Evolutionary conservation across 2,797 vertebrate genomes (phyloP).

Genomic region (Pangasius macronema): DNA sequence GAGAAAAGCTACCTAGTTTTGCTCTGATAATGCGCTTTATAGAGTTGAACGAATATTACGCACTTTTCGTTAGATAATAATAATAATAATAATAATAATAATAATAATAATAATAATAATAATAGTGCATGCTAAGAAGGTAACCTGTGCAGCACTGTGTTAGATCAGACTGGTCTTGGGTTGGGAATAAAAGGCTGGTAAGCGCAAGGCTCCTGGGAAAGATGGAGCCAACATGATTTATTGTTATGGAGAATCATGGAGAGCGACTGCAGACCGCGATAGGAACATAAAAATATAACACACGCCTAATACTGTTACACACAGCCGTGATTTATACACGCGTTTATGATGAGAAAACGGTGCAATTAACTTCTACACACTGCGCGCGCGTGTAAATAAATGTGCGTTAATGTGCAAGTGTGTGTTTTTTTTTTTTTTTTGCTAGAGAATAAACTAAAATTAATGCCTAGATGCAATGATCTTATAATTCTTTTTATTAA

Average conservation of each 20-base stretch:
- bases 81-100: slow-evolving; percentile 31
- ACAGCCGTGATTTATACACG: slow-evolving; percentile 75
- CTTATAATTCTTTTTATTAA: background rate
- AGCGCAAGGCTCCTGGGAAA: slow-evolving; percentile 69
- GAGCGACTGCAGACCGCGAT: slow-evolving; percentile 72
- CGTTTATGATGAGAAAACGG: slow-evolving; percentile 77
- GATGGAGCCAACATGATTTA: slow-evolving; percentile 72
- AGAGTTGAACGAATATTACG: background rate
- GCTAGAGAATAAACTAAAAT: background rate
- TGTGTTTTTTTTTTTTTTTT: slow-evolving; percentile 1
- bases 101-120: slow-evolving; percentile 4
- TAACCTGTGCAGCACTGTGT: slow-evolving; percentile 88
- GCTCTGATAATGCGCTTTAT: background rate
- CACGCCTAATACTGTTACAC: slow-evolving; percentile 72
- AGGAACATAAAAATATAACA: slow-evolving; percentile 71
- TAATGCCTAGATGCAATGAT: background rate
- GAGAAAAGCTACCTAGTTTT: background rate
- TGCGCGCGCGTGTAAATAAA: slow-evolving; percentile 69
- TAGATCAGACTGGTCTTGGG: slow-evolving; percentile 52
- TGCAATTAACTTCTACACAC: slow-evolving; percentile 76
- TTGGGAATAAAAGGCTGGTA: slow-evolving; percentile 78
- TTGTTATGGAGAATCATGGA: slow-evolving; percentile 70
- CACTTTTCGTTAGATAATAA: background rate
- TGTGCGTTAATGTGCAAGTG: slow-evolving; percentile 35
- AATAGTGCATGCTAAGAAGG: slow-evolving; percentile 67